Evolutionary conservation across 2,113 vertebrate genomes (phyloP).

Genomic region (Numenius arquata): DNA sequence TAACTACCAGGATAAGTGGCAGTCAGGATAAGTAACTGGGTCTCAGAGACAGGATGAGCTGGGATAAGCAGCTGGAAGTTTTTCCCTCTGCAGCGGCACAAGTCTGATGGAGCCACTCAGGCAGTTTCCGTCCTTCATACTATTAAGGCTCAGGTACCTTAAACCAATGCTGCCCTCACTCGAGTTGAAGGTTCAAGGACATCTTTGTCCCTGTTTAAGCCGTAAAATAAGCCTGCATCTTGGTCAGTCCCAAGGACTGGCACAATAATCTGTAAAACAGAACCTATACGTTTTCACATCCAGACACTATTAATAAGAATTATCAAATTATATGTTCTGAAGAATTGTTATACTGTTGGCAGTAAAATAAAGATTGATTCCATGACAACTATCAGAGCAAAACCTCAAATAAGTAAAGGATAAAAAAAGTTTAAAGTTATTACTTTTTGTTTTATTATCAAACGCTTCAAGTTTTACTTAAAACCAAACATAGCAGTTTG

Average conservation of each 20-base stretch:
- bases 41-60: background rate
- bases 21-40: background rate
- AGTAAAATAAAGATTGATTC: background rate
- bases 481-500: background rate
- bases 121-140: background rate
- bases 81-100: background rate
- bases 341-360: background rate
- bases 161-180: background rate
- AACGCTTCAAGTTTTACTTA: background rate
- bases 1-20: background rate
- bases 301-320: background rate
- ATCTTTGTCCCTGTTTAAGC: background rate
- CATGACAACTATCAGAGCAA: background rate
- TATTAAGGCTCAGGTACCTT: background rate
- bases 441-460: background rate
- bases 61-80: background rate
- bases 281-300: background rate
- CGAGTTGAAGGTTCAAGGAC: background rate
- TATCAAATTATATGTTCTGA: background rate
- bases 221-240: background rate
- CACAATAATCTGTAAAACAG: background rate
- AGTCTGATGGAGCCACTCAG: background rate
- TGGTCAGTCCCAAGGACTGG: background rate
- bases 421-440: background rate
- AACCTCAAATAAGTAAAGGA: background rate